These are phyloP conservation scores for Mycteria americana DNA, from an alignment of 2,797 vertebrate species.

Conservation along the genomic window DNA sequence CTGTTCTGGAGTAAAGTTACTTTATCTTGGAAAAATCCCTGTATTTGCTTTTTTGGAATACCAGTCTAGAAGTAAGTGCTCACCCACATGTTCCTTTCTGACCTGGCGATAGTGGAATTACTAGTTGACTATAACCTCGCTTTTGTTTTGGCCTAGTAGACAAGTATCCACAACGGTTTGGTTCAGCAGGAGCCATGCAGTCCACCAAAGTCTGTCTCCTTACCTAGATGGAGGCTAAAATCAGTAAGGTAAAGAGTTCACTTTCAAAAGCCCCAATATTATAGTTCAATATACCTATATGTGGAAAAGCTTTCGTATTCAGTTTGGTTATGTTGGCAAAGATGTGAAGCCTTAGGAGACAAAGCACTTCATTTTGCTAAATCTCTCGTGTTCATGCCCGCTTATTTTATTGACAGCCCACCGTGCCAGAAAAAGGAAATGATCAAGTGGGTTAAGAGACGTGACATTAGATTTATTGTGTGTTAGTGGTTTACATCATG, in stretches of 20 bases:
- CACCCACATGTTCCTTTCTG: background rate
- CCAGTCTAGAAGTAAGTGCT: background rate
- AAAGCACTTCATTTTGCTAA: constrained; percentile 9
- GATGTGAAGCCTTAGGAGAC: background rate
- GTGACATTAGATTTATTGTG: background rate
- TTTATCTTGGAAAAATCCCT: background rate
- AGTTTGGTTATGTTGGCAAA: background rate
- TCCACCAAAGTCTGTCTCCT: background rate
- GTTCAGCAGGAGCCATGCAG: background rate
- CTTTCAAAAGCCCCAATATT: background rate
- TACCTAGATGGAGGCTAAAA: background rate
- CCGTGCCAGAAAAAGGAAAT: background rate
- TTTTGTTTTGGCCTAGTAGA: background rate
- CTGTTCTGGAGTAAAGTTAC: background rate
- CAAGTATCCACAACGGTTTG: background rate
- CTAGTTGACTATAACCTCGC: background rate
- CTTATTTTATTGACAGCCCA: background rate
- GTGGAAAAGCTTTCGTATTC: background rate
- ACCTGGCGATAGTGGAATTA: background rate
- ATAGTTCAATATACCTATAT: background rate
- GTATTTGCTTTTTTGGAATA: background rate
- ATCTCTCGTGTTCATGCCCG: background rate
- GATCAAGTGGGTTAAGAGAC: background rate
- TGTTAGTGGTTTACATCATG: background rate
- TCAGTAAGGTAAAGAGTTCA: background rate